Percentiles rank a stretch among this genome's conserved stretches.
Conservation (phyloP, 2,888 invertebrate species). For the Danaus chrysippus region DNA sequence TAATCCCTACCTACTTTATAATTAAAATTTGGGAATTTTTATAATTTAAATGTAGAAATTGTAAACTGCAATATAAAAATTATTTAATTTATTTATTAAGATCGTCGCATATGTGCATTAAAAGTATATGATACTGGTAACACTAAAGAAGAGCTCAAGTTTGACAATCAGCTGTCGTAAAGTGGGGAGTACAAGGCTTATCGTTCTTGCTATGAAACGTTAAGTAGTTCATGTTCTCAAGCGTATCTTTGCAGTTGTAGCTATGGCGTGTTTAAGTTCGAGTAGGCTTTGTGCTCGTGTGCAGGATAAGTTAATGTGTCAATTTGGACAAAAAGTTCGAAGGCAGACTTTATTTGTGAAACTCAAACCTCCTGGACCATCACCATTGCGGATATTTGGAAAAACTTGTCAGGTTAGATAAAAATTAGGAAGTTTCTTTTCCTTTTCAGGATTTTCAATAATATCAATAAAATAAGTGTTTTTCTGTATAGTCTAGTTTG, state of each 20-base stretch:
- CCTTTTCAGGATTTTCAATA: slow-evolving; percentile 10
- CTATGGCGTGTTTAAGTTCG: slow-evolving; percentile 91
- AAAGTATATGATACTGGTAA: slow-evolving; percentile 35
- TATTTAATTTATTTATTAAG: background rate
- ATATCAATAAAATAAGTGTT: background rate
- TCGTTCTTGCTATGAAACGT: slow-evolving; percentile 60
- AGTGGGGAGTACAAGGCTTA: slow-evolving; percentile 75
- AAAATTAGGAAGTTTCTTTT: slow-evolving; percentile 15
- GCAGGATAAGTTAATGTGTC: slow-evolving; percentile 88
- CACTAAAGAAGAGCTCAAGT: slow-evolving; percentile 45
- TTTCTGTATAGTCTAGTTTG: background rate
- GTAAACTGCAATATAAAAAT: background rate
- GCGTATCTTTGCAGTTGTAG: slow-evolving; percentile 85
- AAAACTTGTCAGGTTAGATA: slow-evolving; percentile 73
- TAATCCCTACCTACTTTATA: too few species aligned
- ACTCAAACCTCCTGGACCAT: slow-evolving; percentile 82
- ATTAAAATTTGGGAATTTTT: too few species aligned
- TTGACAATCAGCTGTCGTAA: slow-evolving; percentile 77
- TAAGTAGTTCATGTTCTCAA: slow-evolving; percentile 77
- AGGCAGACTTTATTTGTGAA: slow-evolving; percentile 84
- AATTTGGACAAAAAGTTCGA: slow-evolving; percentile 85
- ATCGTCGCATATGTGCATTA: background rate
- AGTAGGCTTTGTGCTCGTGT: slow-evolving; percentile 90
- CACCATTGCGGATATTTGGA: slow-evolving; percentile 76
- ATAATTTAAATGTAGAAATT: background rate